A percentile compares a stretch with the other conserved stretches of the same genome.
These are phyloP conservation scores for Drosophila paranaensis DNA, from an alignment of 2,888 invertebrate genomes.

Conservation along the genomic window DNA sequence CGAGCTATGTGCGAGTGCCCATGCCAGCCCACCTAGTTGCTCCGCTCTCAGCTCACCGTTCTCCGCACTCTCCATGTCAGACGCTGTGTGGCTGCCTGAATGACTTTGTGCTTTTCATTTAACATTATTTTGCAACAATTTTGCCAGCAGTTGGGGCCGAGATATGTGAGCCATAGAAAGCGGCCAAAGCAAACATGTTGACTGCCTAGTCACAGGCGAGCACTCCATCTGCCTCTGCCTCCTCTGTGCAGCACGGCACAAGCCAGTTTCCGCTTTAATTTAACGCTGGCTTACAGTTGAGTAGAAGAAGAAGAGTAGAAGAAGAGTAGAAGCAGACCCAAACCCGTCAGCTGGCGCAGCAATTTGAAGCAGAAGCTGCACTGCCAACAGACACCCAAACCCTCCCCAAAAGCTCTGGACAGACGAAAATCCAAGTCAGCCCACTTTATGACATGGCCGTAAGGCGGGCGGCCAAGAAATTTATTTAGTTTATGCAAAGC, in stretches of 20 bases:
- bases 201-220: constrained; percentile 10
- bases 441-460: constrained; percentile 58
- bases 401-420: neutral
- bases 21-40: neutral
- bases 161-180: constrained; percentile 62
- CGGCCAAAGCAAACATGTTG: constrained; percentile 68
- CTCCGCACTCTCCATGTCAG: neutral
- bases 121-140: constrained; percentile 78
- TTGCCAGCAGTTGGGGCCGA: constrained; percentile 33
- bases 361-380: constrained; percentile 68
- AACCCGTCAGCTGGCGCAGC: constrained; percentile 62
- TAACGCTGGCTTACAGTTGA: constrained; percentile 63
- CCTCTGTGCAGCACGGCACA: constrained; percentile 19
- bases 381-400: constrained; percentile 11
- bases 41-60: neutral
- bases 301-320: constrained; percentile 17
- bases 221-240: neutral
- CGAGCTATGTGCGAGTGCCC: constrained; percentile 13
- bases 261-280: constrained; percentile 79
- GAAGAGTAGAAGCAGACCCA: constrained; percentile 21
- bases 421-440: constrained; percentile 43
- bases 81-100: constrained; percentile 44
- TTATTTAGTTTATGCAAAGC: constrained; percentile 75
- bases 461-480: constrained; percentile 55
- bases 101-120: constrained; percentile 81